Percentiles rank a stretch among this genome's conserved stretches.
Evolutionary conservation across 2,888 invertebrate species (phyloP).

Genomic region (Limnephilus marmoratus): DNA sequence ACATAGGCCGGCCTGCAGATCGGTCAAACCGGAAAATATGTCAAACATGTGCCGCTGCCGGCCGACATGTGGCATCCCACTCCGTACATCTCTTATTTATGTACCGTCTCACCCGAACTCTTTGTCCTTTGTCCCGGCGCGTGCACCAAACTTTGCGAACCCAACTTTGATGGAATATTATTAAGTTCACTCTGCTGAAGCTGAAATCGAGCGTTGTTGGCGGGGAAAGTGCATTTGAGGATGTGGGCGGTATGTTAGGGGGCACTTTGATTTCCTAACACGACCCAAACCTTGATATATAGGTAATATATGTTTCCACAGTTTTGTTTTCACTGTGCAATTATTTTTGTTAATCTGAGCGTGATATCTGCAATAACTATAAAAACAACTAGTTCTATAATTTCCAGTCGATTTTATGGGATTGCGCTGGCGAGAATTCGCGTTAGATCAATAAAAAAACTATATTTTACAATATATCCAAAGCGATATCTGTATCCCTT

Average conservation of each 20-base stretch:
- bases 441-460: background rate
- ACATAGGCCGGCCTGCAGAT: background rate
- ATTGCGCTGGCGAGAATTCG: background rate
- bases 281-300: background rate
- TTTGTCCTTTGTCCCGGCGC: constrained; percentile 11
- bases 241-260: background rate
- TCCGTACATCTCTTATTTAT: constrained; percentile 11
- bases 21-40: constrained; percentile 30
- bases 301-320: too few species aligned
- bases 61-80: constrained; percentile 7
- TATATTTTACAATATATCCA: background rate
- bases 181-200: background rate
- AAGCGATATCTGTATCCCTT: too few species aligned
- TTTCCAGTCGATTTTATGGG: background rate
- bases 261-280: background rate
- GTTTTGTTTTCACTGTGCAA: background rate
- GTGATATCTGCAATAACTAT: background rate
- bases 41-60: constrained; percentile 17
- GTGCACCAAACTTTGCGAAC: background rate
- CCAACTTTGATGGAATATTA: background rate
- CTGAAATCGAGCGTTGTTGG: background rate
- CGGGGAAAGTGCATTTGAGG: background rate
- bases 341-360: background rate
- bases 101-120: constrained; percentile 11
- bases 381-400: background rate